Conservation (phyloP, 2,888 invertebrate species). For the Heliconius ethilla region DNA sequence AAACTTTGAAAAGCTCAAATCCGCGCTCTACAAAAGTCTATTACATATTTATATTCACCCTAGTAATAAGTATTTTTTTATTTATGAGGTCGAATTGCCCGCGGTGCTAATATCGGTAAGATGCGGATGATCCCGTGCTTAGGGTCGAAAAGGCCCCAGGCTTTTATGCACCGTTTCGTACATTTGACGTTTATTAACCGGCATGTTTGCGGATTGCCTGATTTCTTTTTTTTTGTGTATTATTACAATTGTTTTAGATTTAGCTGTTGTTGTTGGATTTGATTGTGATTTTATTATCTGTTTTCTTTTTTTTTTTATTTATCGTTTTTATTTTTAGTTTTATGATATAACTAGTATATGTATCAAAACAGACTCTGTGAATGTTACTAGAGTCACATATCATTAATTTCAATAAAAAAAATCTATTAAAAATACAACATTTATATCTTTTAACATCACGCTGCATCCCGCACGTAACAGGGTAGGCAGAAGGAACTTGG, state of each 20-base stretch:
- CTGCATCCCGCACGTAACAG: too few species aligned
- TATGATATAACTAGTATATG: too few species aligned
- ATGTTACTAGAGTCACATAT: too few species aligned
- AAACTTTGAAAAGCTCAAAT: slow-evolving; percentile 34
- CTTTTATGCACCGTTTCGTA: slow-evolving; percentile 64
- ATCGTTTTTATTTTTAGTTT: background rate
- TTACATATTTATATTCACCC: slow-evolving; percentile 64
- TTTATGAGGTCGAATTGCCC: slow-evolving; percentile 71
- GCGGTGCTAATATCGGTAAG: slow-evolving; percentile 78
- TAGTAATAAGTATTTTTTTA: slow-evolving; percentile 76
- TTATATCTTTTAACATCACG: too few species aligned
- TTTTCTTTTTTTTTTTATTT: background rate
- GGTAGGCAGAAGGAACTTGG: too few species aligned
- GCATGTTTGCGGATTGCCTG: slow-evolving; percentile 56
- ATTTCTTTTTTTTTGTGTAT: slow-evolving; percentile 47
- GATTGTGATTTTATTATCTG: slow-evolving; percentile 8
- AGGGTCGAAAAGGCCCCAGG: slow-evolving; percentile 52
- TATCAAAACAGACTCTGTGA: too few species aligned
- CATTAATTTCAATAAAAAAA: too few species aligned
- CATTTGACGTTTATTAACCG: slow-evolving; percentile 70
- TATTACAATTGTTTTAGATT: slow-evolving; percentile 45
- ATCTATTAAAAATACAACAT: too few species aligned
- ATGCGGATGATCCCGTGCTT: slow-evolving; percentile 68
- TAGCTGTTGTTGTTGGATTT: too few species aligned
- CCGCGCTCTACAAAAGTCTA: slow-evolving; percentile 51